Evolutionary conservation across 2,113 vertebrate species (phyloP), one percentile per base, ranked within the genome.

Genomic region (Petroica traversi): DNA sequence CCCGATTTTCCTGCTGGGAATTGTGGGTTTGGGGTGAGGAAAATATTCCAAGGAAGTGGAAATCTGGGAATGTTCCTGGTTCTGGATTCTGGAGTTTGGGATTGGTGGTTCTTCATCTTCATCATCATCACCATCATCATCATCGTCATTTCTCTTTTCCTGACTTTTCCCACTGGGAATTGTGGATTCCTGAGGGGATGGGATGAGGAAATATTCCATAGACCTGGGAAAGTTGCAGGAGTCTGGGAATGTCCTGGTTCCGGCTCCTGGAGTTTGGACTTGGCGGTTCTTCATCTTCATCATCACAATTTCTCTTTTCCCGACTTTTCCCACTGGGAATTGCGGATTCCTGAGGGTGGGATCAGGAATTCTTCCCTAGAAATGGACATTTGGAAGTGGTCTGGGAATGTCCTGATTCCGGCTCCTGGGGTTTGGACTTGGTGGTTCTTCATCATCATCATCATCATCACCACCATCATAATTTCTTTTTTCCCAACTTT

Each of bases 191-290:
- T 14, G 28, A 4, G 28, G 38, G 5, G n/a, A n/a, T 8, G 19
- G 61, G 28, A 63, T 43, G 19, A 43, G 61, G 40, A 33, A 63
- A 16, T 8, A 11, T 43, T 33, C 40, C 40, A 7, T 3, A 33
- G 28, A 33, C 22, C 4, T 22, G n/a, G 28, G 61, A 4, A 22
- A 31, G 6, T n/a, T n/a, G n/a, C n/a, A n/a, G n/a, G n/a, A n/a
- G n/a, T n/a, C 19, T 43, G 62, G 62, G 20, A 64, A 33, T 64
- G 7, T 17, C 10, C 10, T 12, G 40, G 1, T 64, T 43, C 40
- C 2, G 2, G 20, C 5, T 33, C 62, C 4, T 33, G 62, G 62
- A 64, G 7, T 31, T 64, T 3, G 1, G 1, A 6, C 20, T 11
- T 3, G 2, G 29, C 24, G 40, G 5, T 43, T 33, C 40, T 29